Conservation (phyloP, 2,113 vertebrate genomes). For the Neomonachus schauinslandi region DNA sequence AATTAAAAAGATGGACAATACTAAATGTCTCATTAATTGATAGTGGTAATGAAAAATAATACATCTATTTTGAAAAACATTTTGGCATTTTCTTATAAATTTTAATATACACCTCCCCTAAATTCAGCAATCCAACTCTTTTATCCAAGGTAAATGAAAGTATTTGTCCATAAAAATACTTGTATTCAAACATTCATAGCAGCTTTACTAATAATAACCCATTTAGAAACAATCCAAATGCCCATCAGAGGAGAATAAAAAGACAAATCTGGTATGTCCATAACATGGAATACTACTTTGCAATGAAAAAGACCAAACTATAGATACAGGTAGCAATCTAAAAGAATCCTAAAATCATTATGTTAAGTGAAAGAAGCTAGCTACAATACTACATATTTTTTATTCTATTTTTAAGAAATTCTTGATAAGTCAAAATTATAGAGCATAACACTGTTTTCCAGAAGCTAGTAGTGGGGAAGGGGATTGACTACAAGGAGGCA, state of each 20-base stretch:
- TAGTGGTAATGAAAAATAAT: background rate
- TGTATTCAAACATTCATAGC: background rate
- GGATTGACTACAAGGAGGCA: rapidly evolving
- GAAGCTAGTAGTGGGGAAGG: background rate
- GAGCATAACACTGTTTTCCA: background rate
- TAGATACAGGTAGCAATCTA: background rate
- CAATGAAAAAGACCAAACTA: background rate
- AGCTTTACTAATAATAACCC: background rate
- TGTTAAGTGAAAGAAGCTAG: background rate
- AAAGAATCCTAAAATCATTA: background rate
- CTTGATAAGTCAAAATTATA: background rate
- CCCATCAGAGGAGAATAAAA: background rate
- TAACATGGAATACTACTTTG: background rate
- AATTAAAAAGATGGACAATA: background rate
- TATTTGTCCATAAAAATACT: background rate
- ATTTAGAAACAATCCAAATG: background rate
- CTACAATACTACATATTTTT: background rate
- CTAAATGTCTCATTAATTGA: background rate
- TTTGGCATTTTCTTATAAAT: background rate
- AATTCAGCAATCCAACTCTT: background rate
- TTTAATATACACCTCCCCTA: background rate
- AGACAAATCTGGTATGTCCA: background rate
- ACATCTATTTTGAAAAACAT: background rate
- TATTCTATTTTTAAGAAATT: background rate
- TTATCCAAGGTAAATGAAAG: background rate